Evolutionary conservation across 1,140 invertebrate genomes (phyloP).

Genomic region (Orius insidiosus): DNA sequence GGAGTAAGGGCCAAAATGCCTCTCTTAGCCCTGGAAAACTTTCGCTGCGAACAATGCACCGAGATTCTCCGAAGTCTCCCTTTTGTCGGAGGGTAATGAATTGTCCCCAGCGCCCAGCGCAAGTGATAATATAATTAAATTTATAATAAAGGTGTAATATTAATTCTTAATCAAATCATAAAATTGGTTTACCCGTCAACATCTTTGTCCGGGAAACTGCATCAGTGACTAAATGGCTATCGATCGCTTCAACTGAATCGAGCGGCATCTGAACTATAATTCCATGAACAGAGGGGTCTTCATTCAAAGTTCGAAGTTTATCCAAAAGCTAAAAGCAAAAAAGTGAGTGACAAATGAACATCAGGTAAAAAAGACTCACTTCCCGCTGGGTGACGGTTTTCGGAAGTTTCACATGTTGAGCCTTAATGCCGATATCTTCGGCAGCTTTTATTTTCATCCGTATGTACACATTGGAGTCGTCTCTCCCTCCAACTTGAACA

Average conservation of each 20-base stretch:
- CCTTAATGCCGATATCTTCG: slow-evolving; percentile 72
- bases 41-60: too few relatives aligned
- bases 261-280: slow-evolving; percentile 97
- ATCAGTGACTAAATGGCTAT: slow-evolving; percentile 76
- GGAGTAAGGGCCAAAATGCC: too few relatives aligned
- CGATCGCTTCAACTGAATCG: slow-evolving; percentile 62
- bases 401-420: slow-evolving; percentile 65
- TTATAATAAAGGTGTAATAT: too few relatives aligned
- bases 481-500: slow-evolving; percentile 78
- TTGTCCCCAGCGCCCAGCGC: too few relatives aligned
- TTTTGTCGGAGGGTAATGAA: too few relatives aligned
- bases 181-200: slow-evolving; percentile 75
- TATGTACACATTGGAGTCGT: slow-evolving; percentile 99
- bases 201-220: slow-evolving; percentile 72
- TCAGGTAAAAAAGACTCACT: slow-evolving; percentile 30
- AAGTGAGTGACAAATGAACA: neutral
- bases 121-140: too few relatives aligned
- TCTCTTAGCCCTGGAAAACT: too few relatives aligned
- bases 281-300: slow-evolving; percentile 71
- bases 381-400: slow-evolving; percentile 67
- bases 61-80: too few relatives aligned
- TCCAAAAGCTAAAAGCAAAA: slow-evolving; percentile 36
- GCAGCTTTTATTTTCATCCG: slow-evolving; percentile 90
- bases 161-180: too few relatives aligned
- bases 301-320: slow-evolving; percentile 61